phyloP scores from a whole-genome alignment of 2,797 vertebrate genomes.

The Molossus molossus region DNA sequence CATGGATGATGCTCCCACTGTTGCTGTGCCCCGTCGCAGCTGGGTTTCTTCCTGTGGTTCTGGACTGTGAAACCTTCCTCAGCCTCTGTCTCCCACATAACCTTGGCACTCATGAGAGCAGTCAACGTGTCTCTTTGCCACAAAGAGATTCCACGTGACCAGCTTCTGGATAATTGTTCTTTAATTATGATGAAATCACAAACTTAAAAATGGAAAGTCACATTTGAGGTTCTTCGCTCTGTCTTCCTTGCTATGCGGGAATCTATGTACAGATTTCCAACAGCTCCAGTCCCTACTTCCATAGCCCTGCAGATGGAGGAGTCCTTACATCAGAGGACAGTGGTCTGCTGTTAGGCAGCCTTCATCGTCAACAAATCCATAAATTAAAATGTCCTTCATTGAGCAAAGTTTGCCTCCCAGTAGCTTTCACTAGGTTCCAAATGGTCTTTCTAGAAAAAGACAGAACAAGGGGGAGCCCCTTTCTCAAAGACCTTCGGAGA shows the following conservation, averaged over 20 bases:
- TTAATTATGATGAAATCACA: constrained; percentile 22
- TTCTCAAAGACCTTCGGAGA: not conserved
- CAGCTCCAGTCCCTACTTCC: not conserved
- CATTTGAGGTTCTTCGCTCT: not conserved
- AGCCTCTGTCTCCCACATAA: not conserved
- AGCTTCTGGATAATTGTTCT: not conserved
- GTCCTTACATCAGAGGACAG: not conserved
- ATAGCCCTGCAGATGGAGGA: not conserved
- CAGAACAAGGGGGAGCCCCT: not conserved
- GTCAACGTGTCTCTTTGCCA: not conserved
- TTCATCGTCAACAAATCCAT: not conserved
- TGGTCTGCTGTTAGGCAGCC: fast-evolving
- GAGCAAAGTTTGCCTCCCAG: not conserved
- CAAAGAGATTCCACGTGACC: not conserved
- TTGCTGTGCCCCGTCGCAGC: not conserved
- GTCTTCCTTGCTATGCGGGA: not conserved
- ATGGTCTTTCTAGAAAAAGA: constrained; percentile 43
- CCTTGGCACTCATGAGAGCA: not conserved
- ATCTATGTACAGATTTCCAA: not conserved
- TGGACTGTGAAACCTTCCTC: not conserved
- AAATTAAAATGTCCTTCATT: not conserved
- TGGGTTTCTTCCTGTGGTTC: not conserved
- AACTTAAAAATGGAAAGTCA: not conserved
- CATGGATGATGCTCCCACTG: not conserved
- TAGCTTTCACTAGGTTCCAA: not conserved